A percentile compares a stretch with the other conserved stretches of the same genome.
These are phyloP conservation scores for Beroe ovata DNA, from an alignment of 37 sponge, comb jelly and placozoan genomes.

Conservation along the genomic window DNA sequence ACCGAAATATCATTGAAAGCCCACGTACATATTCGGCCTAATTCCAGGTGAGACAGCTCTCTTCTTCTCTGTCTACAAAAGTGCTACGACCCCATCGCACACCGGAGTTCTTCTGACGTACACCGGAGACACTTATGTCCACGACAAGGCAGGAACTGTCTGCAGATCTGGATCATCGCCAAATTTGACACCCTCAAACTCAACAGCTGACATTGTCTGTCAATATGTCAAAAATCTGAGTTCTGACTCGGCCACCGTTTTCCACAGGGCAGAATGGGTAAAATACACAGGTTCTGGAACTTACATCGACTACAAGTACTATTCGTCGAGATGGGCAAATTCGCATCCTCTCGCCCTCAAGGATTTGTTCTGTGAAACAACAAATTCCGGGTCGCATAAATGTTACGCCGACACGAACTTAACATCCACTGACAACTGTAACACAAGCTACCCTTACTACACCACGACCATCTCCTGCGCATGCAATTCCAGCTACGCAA, in stretches of 20 bases:
- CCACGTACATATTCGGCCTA: no score
- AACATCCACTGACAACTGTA: background rate
- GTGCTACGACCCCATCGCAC: background rate
- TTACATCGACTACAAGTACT: background rate
- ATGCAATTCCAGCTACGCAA: background rate
- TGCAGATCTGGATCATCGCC: background rate
- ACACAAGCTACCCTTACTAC: background rate
- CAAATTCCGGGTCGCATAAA: background rate
- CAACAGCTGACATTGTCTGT: background rate
- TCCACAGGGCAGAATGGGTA: background rate
- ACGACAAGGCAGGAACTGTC: background rate
- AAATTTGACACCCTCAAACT: background rate
- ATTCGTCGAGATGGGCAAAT: background rate
- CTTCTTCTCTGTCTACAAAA: background rate
- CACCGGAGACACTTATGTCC: background rate
- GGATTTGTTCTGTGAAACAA: background rate
- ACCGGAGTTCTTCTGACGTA: background rate
- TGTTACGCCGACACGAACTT: no score
- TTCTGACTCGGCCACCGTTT: background rate
- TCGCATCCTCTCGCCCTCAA: background rate
- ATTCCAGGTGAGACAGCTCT: no score
- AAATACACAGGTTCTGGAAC: background rate
- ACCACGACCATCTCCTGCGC: background rate
- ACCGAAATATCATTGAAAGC: no score
- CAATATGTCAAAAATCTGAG: background rate